phyloP scores from a whole-genome alignment of 1,140 invertebrate species.

The Battus philenor region DNA sequence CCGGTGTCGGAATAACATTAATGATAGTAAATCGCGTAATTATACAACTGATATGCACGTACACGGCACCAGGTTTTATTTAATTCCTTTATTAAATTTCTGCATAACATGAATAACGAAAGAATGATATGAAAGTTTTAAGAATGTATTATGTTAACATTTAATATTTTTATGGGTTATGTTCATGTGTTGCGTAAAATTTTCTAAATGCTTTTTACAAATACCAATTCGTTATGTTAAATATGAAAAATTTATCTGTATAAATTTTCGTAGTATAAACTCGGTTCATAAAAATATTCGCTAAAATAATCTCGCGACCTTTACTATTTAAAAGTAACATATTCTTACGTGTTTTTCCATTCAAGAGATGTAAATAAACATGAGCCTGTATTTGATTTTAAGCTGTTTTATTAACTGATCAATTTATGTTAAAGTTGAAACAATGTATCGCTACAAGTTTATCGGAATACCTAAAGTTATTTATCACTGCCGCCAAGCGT shows the following conservation, averaged over 20 bases:
- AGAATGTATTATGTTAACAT: too few species aligned
- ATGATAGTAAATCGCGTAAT: slow-evolving; percentile 66
- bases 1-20: slow-evolving; percentile 44
- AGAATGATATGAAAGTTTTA: too few species aligned
- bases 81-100: too few species aligned
- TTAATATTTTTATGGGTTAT: too few species aligned
- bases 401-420: slow-evolving; percentile 12
- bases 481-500: slow-evolving; percentile 13
- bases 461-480: slow-evolving; percentile 18
- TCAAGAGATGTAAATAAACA: slow-evolving; percentile 11
- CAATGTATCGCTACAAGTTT: slow-evolving; percentile 12
- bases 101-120: too few species aligned
- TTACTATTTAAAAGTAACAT: background rate
- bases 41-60: slow-evolving; percentile 41
- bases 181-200: too few species aligned
- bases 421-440: slow-evolving; percentile 5
- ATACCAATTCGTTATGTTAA: too few species aligned
- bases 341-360: slow-evolving; percentile 5
- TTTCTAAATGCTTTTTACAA: too few species aligned
- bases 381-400: slow-evolving; percentile 5
- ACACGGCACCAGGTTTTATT: too few species aligned
- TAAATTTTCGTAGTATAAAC: too few species aligned
- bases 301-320: background rate
- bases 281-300: too few species aligned
- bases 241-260: too few species aligned